Evolutionary conservation across 2,797 vertebrate genomes (phyloP), one percentile per base, ranked within the genome.

Genomic region (Hemitrygon akajei): DNA sequence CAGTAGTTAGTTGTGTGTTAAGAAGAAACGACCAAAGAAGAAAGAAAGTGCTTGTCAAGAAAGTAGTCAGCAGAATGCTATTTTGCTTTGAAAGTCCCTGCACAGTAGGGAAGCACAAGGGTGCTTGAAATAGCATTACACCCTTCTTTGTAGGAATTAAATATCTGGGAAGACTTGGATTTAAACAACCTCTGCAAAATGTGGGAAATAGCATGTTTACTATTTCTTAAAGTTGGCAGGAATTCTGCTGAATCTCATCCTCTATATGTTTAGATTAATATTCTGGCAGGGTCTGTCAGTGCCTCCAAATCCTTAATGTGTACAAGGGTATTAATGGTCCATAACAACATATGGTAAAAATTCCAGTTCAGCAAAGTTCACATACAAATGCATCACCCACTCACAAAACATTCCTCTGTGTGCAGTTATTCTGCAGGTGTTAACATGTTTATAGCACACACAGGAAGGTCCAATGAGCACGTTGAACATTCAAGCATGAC

Each of bases 361-460:
- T 86, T 86, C 56, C 27, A n/a, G 60, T 86, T 66, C 82, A 30
- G 10, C 30, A 86, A 30, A 86, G 56, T 86, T 86, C 82, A 86
- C 82, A 63, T 86, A 60, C 60, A 58, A 86, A 86, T 86, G 58
- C 82, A 63, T 60, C 60, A 63, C 58, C 22, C 56, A 86, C 82
- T 60, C 82, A 86, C 12, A 86, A 60, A 30, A 63, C 82, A 86
- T 86, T 86, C 82, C 82, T 86, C 82, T 86, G 82, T 86, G 82
- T 86, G 12, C 82, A 27, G 27, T 86, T 60, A 86, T 63, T 86
- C 56, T 86, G 82, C 82, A 86, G 56, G 82, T 86, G 56, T 86
- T 60, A 86, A 86, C 82, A 86, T 86, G 47, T 84, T 84, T 84
- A 84, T 30, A 84, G 80, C 47, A 56, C 81, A 84, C 47, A 84